phyloP scores from a whole-genome alignment of 2,113 vertebrate genomes.

The Bungarus multicinctus region DNA sequence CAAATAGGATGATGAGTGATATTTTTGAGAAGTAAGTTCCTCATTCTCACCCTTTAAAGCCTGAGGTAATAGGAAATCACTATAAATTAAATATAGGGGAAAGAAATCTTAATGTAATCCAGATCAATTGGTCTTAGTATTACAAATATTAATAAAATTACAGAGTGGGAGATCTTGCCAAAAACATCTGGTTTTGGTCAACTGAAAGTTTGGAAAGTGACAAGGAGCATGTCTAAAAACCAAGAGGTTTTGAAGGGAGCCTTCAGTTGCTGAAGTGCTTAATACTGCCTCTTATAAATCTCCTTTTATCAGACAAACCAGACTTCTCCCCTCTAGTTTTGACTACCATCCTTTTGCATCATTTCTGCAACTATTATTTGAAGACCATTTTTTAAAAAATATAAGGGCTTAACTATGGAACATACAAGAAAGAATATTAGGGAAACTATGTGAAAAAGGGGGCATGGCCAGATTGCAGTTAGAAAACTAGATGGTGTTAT shows the following conservation, averaged over 20 bases:
- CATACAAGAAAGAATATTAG: not conserved
- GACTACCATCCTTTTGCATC: not conserved
- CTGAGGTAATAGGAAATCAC: not conserved
- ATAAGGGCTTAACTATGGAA: not conserved
- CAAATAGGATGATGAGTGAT: not conserved
- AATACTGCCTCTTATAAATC: not conserved
- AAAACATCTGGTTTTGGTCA: not conserved
- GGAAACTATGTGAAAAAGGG: not conserved
- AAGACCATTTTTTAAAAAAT: not conserved
- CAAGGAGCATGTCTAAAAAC: not conserved
- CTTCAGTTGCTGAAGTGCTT: not conserved
- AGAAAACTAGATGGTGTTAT: not conserved
- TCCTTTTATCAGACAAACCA: not conserved
- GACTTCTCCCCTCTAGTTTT: not conserved
- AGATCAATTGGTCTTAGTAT: not conserved
- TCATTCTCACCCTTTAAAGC: not conserved
- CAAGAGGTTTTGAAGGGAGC: not conserved
- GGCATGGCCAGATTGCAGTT: not conserved
- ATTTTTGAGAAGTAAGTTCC: not conserved
- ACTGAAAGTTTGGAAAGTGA: not conserved
- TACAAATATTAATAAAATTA: constrained; percentile 6
- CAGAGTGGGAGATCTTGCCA: not conserved
- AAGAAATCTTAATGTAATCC: not conserved
- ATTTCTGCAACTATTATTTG: not conserved
- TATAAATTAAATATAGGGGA: not conserved